Percentiles rank a stretch among this genome's conserved stretches.
phyloP scores from a whole-genome alignment of 1,140 invertebrate species.

The Drosophila nasuta region DNA sequence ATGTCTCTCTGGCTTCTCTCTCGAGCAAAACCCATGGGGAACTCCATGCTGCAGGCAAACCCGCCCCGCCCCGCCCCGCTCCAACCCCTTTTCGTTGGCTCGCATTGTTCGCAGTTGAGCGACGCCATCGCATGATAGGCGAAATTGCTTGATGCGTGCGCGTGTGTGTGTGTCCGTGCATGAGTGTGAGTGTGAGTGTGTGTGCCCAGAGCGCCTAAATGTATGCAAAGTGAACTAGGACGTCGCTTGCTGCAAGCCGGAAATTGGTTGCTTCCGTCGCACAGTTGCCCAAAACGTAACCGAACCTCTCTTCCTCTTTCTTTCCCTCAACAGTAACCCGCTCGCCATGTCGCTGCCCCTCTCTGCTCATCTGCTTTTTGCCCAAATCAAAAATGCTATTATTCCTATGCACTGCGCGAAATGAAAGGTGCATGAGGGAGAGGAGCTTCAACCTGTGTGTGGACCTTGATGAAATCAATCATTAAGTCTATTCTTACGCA shows the following conservation, averaged over 20 bases:
- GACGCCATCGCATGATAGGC: constrained; percentile 48
- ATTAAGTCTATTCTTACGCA: background rate
- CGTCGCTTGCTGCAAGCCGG: constrained; percentile 47
- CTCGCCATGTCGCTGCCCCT: background rate
- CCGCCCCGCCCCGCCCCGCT: background rate
- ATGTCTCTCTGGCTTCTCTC: constrained; percentile 26
- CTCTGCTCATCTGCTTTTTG: background rate
- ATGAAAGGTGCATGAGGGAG: background rate
- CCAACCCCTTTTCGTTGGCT: background rate
- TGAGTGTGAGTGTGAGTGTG: background rate
- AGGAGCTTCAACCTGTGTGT: background rate
- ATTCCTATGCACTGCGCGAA: background rate
- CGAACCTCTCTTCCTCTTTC: background rate
- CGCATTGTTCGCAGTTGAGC: constrained; percentile 35
- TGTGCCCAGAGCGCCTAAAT: constrained; percentile 42
- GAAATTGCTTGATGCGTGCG: constrained; percentile 12
- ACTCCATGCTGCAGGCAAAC: background rate
- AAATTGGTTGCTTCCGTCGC: constrained; percentile 72
- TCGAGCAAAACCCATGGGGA: constrained; percentile 4
- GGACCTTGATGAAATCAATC: background rate
- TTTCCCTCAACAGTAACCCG: background rate
- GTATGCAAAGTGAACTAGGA: constrained; percentile 52
- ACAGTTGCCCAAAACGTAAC: constrained; percentile 2
- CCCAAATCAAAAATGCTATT: constrained; percentile 2
- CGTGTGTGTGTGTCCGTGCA: constrained; percentile 17